phyloP scores from a whole-genome alignment of 2,888 invertebrate genomes.

The Agrotis exclamationis region DNA sequence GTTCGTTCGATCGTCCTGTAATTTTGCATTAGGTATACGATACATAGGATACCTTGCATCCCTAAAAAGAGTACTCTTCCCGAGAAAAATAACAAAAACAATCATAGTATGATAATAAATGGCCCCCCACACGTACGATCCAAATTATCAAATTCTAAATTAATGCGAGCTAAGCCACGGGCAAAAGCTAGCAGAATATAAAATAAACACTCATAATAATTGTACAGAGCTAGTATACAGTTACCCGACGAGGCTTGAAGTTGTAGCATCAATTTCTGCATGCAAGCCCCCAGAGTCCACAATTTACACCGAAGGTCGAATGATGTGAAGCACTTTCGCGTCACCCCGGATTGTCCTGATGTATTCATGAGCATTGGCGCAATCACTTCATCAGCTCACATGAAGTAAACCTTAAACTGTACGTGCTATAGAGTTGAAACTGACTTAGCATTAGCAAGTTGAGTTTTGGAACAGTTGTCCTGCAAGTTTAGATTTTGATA shows the following conservation, averaged over 20 bases:
- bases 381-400: slow-evolving; percentile 44
- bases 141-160: no score
- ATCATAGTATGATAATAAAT: no score
- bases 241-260: slow-evolving; percentile 6
- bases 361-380: slow-evolving; percentile 69
- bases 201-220: neutral
- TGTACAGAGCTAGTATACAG: no score
- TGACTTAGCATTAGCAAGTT: slow-evolving; percentile 49
- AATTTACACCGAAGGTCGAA: slow-evolving; percentile 65
- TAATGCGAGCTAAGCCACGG: no score
- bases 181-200: neutral
- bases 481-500: slow-evolving; percentile 66
- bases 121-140: no score
- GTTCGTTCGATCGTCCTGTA: no score
- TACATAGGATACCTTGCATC: no score
- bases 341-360: slow-evolving; percentile 63
- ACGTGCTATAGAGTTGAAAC: slow-evolving; percentile 59
- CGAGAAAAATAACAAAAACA: no score
- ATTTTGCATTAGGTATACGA: no score
- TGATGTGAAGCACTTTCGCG: slow-evolving; percentile 70
- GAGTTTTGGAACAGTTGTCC: slow-evolving; percentile 30
- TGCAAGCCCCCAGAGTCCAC: slow-evolving; percentile 50
- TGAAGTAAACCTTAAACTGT: slow-evolving; percentile 59
- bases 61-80: no score
- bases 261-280: slow-evolving; percentile 39